phyloP scores from a whole-genome alignment of 2,113 vertebrate species.

The Varanus salvator region DNA sequence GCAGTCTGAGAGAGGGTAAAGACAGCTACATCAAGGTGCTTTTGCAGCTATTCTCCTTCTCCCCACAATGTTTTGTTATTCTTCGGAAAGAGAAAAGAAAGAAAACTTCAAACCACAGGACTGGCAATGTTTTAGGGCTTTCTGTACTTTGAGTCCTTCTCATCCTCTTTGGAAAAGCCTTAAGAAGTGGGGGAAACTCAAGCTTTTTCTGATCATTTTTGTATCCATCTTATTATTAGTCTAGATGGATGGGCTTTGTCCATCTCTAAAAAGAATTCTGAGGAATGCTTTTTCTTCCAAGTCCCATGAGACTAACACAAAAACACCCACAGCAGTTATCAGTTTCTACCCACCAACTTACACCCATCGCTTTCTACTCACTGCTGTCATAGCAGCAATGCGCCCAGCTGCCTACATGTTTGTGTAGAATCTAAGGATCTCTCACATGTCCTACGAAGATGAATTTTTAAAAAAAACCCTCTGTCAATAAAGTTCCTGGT shows the following conservation, averaged over 20 bases:
- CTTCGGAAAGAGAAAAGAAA: background rate
- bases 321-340: background rate
- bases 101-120: background rate
- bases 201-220: background rate
- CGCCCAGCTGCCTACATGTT: background rate
- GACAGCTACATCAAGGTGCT: too few species aligned
- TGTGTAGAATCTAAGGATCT: background rate
- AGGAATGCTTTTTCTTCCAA: background rate
- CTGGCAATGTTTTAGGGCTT: background rate
- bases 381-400: background rate
- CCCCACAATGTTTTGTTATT: background rate
- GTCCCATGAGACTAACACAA: background rate
- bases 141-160: background rate
- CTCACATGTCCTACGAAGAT: background rate
- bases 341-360: background rate
- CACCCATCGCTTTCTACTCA: too few species aligned
- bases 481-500: background rate
- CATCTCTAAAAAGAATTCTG: background rate
- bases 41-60: too few species aligned
- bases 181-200: background rate
- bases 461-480: too few species aligned
- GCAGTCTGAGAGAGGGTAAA: too few species aligned
- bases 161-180: background rate
- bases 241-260: background rate
- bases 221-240: background rate